phyloP scores from a whole-genome alignment of 2,113 vertebrate species.

The Nymphicus hollandicus region DNA sequence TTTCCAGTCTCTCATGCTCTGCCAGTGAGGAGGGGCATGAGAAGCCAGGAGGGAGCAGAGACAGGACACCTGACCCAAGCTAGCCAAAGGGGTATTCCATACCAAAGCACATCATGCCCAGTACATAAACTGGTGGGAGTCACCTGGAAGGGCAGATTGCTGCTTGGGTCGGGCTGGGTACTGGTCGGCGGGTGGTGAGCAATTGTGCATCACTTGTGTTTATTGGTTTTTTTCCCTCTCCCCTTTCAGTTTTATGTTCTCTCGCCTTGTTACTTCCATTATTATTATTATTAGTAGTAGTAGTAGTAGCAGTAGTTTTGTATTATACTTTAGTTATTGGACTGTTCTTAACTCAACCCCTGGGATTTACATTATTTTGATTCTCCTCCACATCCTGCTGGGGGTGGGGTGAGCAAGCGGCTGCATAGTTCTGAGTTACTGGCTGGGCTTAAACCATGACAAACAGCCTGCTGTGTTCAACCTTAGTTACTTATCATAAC shows the following conservation, averaged over 20 bases:
- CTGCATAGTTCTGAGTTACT: background rate
- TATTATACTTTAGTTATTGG: background rate
- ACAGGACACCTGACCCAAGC: background rate
- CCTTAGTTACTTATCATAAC: background rate
- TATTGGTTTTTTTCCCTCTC: background rate
- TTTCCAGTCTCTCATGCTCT: background rate
- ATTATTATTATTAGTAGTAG: accelerated
- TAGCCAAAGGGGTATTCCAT: background rate
- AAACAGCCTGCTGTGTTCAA: background rate
- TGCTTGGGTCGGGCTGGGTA: background rate
- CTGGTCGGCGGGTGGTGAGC: background rate
- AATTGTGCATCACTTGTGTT: background rate
- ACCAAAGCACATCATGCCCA: background rate
- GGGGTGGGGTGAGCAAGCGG: background rate
- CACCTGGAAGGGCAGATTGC: background rate
- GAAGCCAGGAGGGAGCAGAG: background rate
- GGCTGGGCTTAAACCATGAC: background rate
- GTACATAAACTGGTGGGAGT: background rate
- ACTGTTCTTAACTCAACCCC: background rate
- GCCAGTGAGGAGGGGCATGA: background rate
- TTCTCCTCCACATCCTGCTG: background rate
- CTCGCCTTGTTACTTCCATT: background rate
- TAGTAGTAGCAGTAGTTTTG: background rate
- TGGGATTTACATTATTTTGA: background rate
- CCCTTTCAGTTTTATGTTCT: background rate